Percentiles rank a stretch among this genome's conserved stretches.
Evolutionary conservation across 2,888 invertebrate genomes (phyloP).

Genomic region (Capitulum mitella): DNA sequence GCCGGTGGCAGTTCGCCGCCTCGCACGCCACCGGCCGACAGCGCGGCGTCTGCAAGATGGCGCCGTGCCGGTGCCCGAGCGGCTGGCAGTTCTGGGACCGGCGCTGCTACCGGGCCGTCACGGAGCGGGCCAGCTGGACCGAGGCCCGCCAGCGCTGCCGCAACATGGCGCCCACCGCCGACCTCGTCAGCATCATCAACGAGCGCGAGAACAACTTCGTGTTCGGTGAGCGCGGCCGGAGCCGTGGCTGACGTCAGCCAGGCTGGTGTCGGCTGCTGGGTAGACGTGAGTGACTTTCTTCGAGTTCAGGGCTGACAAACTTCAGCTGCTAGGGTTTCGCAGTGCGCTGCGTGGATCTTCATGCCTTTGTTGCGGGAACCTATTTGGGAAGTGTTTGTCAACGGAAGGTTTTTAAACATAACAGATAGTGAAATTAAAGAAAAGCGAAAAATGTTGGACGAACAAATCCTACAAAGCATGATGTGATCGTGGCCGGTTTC

Average conservation of each 20-base stretch:
- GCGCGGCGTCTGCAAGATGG: constrained; percentile 4
- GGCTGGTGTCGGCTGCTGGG: too few relatives aligned
- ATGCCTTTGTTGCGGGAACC: too few relatives aligned
- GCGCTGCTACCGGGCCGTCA: constrained; percentile 31
- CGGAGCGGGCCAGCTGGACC: constrained; percentile 17
- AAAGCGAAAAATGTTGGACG: too few relatives aligned
- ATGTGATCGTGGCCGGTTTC: too few relatives aligned
- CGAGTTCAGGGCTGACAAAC: too few relatives aligned
- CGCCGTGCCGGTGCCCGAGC: constrained; percentile 23
- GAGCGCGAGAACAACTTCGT: constrained; percentile 21
- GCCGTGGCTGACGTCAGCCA: not conserved
- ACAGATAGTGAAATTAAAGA: too few relatives aligned
- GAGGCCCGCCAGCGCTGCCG: constrained; percentile 29
- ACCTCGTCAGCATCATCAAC: constrained; percentile 25
- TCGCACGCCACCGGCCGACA: not conserved
- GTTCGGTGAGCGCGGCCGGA: not conserved
- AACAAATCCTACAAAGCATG: too few relatives aligned
- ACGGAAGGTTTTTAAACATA: too few relatives aligned
- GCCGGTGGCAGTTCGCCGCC: not conserved
- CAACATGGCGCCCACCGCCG: not conserved
- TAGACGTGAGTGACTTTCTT: too few relatives aligned
- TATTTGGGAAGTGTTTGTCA: too few relatives aligned
- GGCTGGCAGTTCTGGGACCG: constrained; percentile 26
- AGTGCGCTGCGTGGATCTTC: too few relatives aligned
- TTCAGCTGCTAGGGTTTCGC: too few relatives aligned